These are phyloP conservation scores for Araneus ventricosus DNA, from an alignment of 1,140 invertebrate genomes.

Conservation along the genomic window DNA sequence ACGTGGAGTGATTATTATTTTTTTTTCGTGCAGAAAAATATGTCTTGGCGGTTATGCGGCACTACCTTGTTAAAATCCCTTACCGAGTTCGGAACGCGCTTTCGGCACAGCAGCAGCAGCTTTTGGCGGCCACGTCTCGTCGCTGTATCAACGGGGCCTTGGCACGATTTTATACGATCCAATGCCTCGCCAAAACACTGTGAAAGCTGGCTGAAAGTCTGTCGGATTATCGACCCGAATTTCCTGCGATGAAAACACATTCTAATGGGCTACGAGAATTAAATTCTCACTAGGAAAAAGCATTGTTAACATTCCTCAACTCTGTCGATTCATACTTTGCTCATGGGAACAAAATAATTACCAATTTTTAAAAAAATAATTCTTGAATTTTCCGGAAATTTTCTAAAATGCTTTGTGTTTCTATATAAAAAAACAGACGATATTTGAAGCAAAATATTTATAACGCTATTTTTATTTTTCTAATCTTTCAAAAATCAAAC, in stretches of 20 bases:
- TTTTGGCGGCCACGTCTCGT: conserved; percentile 39
- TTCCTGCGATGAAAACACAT: conserved; percentile 7
- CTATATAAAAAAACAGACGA: too few species aligned
- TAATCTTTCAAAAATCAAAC: too few species aligned
- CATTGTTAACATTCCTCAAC: too few species aligned
- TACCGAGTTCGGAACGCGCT: background rate
- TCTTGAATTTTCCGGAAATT: too few species aligned
- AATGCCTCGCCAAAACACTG: conserved; percentile 47
- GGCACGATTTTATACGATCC: conserved; percentile 50
- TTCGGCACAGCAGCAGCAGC: conserved; percentile 7
- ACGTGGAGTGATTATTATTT: conserved; percentile 38
- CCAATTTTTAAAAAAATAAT: too few species aligned
- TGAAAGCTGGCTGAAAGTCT: conserved; percentile 19
- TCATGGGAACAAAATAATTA: too few species aligned
- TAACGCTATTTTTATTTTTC: too few species aligned
- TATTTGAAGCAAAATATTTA: too few species aligned
- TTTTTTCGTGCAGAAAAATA: background rate
- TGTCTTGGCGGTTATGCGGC: conserved; percentile 4
- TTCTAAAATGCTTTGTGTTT: too few species aligned
- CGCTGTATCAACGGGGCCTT: conserved; percentile 43
- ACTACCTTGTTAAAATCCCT: conserved; percentile 9
- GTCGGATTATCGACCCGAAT: conserved; percentile 27
- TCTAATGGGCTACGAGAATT: background rate
- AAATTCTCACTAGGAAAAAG: background rate
- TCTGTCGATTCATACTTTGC: too few species aligned